phyloP scores from a whole-genome alignment of 2,113 vertebrate species.

The Hepsetus odoe region DNA sequence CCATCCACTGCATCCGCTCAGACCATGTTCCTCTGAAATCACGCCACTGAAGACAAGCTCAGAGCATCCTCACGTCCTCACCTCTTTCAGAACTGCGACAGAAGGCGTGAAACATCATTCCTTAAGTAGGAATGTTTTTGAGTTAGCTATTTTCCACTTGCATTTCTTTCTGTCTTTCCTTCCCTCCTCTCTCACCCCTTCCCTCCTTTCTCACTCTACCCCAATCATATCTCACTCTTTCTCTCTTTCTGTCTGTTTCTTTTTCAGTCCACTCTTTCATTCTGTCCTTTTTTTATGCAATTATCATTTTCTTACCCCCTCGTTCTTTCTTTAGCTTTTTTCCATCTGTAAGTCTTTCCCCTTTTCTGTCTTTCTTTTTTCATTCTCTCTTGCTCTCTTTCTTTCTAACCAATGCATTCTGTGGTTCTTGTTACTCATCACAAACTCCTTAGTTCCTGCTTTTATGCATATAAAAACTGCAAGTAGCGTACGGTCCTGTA shows the following conservation, averaged over 20 bases:
- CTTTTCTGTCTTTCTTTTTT: no score
- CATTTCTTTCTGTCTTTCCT: neutral
- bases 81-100: neutral
- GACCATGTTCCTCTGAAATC: constrained; percentile 29
- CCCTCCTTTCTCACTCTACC: neutral
- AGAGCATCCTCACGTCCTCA: constrained; percentile 1
- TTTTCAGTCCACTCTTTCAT: neutral
- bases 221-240: no score
- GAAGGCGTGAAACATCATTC: neutral
- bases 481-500: neutral
- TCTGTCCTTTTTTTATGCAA: neutral
- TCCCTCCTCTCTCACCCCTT: no score
- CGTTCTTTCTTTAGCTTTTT: neutral
- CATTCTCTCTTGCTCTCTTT: neutral
- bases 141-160: neutral
- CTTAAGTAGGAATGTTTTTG: constrained; percentile 1
- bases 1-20: constrained; percentile 11
- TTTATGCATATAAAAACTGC: constrained; percentile 13
- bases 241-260: neutral
- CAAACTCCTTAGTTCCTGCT: neutral
- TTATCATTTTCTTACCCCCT: no score
- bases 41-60: constrained; percentile 24
- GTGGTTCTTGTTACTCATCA: neutral
- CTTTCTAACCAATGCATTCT: no score
- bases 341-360: neutral